Evolutionary conservation across 2,797 vertebrate species (phyloP).

Genomic region (Erithacus rubecula): DNA sequence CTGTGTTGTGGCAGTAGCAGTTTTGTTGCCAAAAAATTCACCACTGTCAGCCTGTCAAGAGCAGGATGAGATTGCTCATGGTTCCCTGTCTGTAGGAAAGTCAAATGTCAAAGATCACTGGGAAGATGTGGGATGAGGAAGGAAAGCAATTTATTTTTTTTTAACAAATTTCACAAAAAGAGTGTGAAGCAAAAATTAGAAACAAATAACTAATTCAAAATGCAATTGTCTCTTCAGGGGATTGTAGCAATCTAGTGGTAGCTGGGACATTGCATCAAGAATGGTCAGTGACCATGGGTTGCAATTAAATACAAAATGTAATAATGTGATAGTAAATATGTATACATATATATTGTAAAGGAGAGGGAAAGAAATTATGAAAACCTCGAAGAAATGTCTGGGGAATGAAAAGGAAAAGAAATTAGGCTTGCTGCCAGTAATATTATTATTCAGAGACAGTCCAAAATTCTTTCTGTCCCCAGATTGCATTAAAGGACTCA

Average conservation of each 20-base stretch:
- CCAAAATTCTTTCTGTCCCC: slow-evolving; percentile 42
- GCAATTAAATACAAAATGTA: background rate
- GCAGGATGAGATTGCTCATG: background rate
- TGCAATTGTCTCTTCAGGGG: background rate
- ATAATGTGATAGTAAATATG: background rate
- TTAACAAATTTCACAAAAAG: background rate
- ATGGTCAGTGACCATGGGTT: background rate
- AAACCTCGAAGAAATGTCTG: background rate
- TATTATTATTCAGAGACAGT: slow-evolving; percentile 35
- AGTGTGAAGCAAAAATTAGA: background rate
- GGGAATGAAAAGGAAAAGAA: background rate
- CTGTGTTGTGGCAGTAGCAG: background rate
- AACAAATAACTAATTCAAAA: background rate
- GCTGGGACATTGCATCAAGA: background rate
- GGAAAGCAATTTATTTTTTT: background rate
- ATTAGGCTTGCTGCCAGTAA: slow-evolving; percentile 22
- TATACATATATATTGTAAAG: background rate
- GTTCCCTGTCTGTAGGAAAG: background rate
- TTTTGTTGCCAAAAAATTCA: background rate
- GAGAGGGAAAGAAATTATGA: background rate
- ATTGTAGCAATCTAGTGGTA: background rate
- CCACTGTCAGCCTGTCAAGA: background rate
- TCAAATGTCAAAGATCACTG: background rate
- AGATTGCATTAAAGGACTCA: slow-evolving; percentile 57
- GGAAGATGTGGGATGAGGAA: background rate